These are phyloP conservation scores for Alauda arvensis DNA, from an alignment of 2,797 vertebrate species.

Conservation along the genomic window DNA sequence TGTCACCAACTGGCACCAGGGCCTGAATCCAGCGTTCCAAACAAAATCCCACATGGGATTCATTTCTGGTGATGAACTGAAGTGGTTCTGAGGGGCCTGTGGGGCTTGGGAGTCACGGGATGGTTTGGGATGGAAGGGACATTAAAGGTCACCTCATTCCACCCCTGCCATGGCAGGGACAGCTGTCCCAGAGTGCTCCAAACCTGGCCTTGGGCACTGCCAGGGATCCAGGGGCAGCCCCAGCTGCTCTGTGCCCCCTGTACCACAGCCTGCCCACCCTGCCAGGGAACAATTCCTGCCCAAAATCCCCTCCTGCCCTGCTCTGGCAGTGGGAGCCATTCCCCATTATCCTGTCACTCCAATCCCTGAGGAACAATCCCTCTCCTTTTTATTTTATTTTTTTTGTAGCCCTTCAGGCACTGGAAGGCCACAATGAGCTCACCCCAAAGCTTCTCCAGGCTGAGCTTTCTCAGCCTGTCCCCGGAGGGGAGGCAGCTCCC, in stretches of 20 bases:
- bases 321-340: neutral
- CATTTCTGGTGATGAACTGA: neutral
- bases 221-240: neutral
- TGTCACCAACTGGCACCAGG: neutral
- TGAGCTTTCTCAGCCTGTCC: neutral
- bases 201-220: neutral
- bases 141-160: neutral
- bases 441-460: neutral
- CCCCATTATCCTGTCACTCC: neutral
- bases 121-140: neutral
- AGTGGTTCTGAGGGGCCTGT: neutral
- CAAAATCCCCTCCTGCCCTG: neutral
- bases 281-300: accelerated
- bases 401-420: neutral
- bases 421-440: neutral
- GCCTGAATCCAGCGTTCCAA: neutral
- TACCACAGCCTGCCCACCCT: neutral
- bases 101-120: neutral
- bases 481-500: neutral
- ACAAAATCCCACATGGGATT: neutral
- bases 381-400: neutral
- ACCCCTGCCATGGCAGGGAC: neutral
- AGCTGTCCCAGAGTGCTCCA: accelerated
- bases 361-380: neutral
- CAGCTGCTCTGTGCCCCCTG: neutral